Percentiles rank a stretch among this genome's conserved stretches.
These are phyloP conservation scores for Empis livida DNA, from an alignment of 2,888 invertebrate species.

Conservation along the genomic window DNA sequence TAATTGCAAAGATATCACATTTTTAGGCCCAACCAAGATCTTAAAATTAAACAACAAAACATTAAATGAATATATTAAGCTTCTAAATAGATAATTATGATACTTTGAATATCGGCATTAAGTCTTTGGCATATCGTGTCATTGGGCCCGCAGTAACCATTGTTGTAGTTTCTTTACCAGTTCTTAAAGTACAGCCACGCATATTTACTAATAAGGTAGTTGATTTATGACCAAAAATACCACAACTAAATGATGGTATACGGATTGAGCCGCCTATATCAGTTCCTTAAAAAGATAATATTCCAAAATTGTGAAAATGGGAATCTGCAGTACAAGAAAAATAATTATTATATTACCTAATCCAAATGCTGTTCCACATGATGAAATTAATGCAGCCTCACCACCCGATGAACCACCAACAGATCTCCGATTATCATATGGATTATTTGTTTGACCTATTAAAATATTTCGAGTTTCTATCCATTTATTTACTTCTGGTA, in stretches of 20 bases:
- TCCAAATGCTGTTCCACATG: slow-evolving; percentile 71
- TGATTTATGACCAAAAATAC: slow-evolving; percentile 73
- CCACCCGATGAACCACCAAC: slow-evolving; percentile 91
- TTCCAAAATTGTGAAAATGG: no score
- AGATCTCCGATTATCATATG: slow-evolving; percentile 73
- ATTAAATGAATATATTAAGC: no score
- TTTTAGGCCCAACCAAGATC: slow-evolving; percentile 36
- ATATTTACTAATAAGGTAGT: slow-evolving; percentile 44
- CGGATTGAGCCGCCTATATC: slow-evolving; percentile 97
- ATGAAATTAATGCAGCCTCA: slow-evolving; percentile 61
- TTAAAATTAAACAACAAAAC: slow-evolving; percentile 6
- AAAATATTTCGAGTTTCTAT: slow-evolving; percentile 74
- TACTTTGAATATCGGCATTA: slow-evolving; percentile 61
- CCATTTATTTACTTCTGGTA: slow-evolving; percentile 91
- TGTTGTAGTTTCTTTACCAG: slow-evolving; percentile 51
- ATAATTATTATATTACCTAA: no score
- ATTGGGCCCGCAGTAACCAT: slow-evolving; percentile 81
- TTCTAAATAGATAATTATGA: slow-evolving; percentile 27
- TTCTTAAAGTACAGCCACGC: slow-evolving; percentile 55
- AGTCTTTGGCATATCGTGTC: slow-evolving; percentile 62
- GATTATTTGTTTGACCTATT: slow-evolving; percentile 82
- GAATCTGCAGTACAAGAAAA: no score
- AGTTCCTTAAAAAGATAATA: slow-evolving; percentile 45
- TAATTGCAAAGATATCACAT: slow-evolving; percentile 42
- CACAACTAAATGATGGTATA: slow-evolving; percentile 77